Percentiles rank a stretch among this genome's conserved stretches.
phyloP scores from a whole-genome alignment of 2,113 vertebrate species.

The Pavo muticus region DNA sequence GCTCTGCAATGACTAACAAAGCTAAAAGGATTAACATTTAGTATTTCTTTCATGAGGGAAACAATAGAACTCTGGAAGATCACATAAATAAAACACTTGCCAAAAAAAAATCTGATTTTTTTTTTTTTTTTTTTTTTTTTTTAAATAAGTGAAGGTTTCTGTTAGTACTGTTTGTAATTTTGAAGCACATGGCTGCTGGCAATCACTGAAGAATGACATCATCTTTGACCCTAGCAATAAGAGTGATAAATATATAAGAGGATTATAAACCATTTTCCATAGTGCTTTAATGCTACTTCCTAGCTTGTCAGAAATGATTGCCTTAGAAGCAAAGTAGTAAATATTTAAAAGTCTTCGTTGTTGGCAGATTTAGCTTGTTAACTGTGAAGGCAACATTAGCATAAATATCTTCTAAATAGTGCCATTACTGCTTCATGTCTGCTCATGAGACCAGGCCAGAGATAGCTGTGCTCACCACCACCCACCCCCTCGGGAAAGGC shows the following conservation, averaged over 20 bases:
- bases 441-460: neutral
- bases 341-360: constrained; percentile 51
- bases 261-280: constrained; percentile 59
- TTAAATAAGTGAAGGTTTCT: neutral
- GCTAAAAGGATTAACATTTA: constrained; percentile 47
- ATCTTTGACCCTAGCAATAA: constrained; percentile 59
- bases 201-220: constrained; percentile 57
- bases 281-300: constrained; percentile 47
- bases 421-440: neutral
- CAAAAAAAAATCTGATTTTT: neutral
- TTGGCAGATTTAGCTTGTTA: constrained; percentile 62
- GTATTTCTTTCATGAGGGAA: constrained; percentile 6
- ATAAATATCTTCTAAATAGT: constrained; percentile 29
- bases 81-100: neutral
- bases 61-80: constrained; percentile 28
- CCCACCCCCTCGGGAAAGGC: neutral
- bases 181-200: constrained; percentile 27
- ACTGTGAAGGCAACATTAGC: constrained; percentile 41
- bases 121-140: constrained; percentile 1
- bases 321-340: constrained; percentile 59
- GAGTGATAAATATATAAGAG: constrained; percentile 43
- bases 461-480: neutral
- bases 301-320: constrained; percentile 64
- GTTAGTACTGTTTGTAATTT: constrained; percentile 36
- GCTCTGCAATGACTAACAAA: neutral